Conservation (phyloP, 2,113 vertebrate genomes). For the Oceanites oceanicus region DNA sequence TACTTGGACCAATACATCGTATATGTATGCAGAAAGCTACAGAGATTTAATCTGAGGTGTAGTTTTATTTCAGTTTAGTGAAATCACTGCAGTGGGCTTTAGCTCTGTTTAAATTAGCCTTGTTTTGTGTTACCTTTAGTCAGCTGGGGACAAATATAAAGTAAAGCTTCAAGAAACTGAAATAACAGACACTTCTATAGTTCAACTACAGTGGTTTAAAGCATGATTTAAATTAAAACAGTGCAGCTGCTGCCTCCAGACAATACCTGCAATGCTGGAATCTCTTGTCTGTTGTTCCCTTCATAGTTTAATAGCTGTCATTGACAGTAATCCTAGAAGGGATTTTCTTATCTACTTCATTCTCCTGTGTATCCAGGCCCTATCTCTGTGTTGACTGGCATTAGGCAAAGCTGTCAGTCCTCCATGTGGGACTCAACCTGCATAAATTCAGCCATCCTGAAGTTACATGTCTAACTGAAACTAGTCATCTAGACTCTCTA, state of each 20-base stretch:
- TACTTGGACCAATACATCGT: background rate
- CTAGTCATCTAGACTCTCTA: background rate
- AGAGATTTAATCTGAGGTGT: background rate
- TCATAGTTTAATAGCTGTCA: slow-evolving; percentile 21
- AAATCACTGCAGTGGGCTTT: slow-evolving; percentile 20
- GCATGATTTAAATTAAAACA: slow-evolving; percentile 17
- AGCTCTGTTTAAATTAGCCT: slow-evolving; percentile 12
- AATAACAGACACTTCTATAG: background rate
- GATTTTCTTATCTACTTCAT: slow-evolving; percentile 13
- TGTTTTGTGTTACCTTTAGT: slow-evolving; percentile 12
- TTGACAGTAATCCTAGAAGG: slow-evolving; percentile 14
- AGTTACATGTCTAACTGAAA: background rate
- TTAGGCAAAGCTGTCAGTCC: background rate
- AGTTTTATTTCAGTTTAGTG: slow-evolving; percentile 36
- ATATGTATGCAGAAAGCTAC: background rate
- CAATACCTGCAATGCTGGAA: background rate
- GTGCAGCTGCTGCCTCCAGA: background rate
- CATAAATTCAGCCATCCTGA: background rate
- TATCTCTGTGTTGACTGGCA: background rate
- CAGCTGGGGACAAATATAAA: slow-evolving; percentile 1
- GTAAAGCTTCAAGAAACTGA: background rate
- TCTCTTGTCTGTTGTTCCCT: background rate
- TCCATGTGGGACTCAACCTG: background rate
- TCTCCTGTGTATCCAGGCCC: background rate
- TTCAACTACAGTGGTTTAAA: slow-evolving; percentile 1